A percentile compares a stretch with the other conserved stretches of the same genome.
Conservation (phyloP, 2,888 invertebrate species). For the Drosophila atroscutellata region DNA sequence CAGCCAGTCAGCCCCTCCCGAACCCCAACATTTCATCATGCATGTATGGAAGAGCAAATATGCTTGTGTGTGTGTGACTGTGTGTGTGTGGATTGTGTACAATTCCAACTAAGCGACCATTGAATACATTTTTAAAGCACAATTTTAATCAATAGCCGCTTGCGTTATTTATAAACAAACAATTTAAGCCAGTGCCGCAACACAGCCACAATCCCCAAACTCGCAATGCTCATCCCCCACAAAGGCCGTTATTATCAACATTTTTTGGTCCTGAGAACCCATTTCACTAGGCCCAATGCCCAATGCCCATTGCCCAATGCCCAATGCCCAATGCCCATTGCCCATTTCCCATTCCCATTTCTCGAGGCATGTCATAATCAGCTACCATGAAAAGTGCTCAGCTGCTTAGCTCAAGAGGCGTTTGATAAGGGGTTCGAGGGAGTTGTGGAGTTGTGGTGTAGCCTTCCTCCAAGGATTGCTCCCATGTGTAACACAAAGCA, state of each 20-base stretch:
- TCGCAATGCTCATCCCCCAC: not conserved
- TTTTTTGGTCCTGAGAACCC: conserved; percentile 30
- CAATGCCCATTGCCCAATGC: conserved; percentile 14
- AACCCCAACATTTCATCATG: conserved; percentile 27
- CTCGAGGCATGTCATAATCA: conserved; percentile 68
- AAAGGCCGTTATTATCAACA: conserved; percentile 12
- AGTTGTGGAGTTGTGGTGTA: not conserved
- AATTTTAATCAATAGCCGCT: conserved; percentile 72
- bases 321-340: conserved; percentile 14
- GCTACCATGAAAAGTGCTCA: conserved; percentile 50
- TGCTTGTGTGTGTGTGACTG: conserved; percentile 22
- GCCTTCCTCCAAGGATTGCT: conserved; percentile 24
- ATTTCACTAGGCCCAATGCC: conserved; percentile 16
- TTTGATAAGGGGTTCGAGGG: not conserved
- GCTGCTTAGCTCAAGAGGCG: conserved; percentile 23
- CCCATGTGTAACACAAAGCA: conserved; percentile 57
- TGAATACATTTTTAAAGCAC: conserved; percentile 73
- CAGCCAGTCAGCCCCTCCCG: not conserved
- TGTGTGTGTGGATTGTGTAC: conserved; percentile 40
- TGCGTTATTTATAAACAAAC: conserved; percentile 74
- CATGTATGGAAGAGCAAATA: conserved; percentile 25
- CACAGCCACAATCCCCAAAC: not conserved
- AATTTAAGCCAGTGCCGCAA: conserved; percentile 48
- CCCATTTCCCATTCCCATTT: conserved; percentile 18
- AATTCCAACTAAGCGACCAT: conserved; percentile 59